phyloP scores from a whole-genome alignment of 1,140 invertebrate genomes.

The Stegodyphus dumicola region DNA sequence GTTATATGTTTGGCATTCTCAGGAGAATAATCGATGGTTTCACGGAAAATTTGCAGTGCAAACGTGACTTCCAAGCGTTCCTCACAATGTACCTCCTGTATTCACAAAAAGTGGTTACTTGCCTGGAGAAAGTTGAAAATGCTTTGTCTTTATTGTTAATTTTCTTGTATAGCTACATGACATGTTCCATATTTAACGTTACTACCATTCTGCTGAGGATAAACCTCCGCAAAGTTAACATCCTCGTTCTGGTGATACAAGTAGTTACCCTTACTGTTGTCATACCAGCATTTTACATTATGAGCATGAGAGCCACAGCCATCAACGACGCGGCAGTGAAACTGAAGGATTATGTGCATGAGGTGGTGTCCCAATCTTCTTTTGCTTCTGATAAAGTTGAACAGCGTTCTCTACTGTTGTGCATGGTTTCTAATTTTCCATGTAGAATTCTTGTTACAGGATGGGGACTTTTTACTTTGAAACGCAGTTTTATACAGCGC shows the following conservation, averaged over 20 bases:
- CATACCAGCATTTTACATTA: constrained; percentile 3
- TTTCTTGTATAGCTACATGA: too few relatives aligned
- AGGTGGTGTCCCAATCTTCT: neutral
- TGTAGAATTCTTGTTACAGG: constrained; percentile 2
- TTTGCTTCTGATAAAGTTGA: neutral
- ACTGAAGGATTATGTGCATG: constrained; percentile 6
- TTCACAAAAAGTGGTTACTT: too few relatives aligned
- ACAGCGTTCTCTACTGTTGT: neutral
- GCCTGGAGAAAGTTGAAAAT: too few relatives aligned
- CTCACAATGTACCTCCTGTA: too few relatives aligned
- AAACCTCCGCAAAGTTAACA: neutral
- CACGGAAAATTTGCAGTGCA: neutral
- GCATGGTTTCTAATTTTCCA: neutral
- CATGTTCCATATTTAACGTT: too few relatives aligned
- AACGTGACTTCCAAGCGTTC: too few relatives aligned
- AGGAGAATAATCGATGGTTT: constrained; percentile 25
- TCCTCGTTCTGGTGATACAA: neutral
- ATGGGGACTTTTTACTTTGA: constrained; percentile 22
- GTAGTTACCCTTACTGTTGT: neutral
- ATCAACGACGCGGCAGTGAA: constrained; percentile 1
- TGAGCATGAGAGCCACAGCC: constrained; percentile 16
- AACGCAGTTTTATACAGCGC: constrained; percentile 16
- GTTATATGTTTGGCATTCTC: constrained; percentile 17
- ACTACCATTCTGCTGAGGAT: neutral
- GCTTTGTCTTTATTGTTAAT: too few relatives aligned